A percentile compares a stretch with the other conserved stretches of the same genome.
Conservation (phyloP, 2,797 vertebrate species). For the Choloepus didactylus region DNA sequence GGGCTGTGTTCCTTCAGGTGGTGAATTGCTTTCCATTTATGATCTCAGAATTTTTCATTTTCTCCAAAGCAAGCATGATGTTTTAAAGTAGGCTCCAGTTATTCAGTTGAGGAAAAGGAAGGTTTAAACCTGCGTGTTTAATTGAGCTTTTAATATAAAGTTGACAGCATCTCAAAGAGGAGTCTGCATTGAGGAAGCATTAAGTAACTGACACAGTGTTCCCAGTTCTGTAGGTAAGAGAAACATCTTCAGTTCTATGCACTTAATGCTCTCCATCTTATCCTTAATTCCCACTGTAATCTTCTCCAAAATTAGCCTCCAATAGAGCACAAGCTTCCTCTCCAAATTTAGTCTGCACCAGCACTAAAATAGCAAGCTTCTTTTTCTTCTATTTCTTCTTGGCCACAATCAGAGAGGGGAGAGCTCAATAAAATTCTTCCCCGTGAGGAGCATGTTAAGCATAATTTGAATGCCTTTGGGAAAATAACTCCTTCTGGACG, state of each 20-base stretch:
- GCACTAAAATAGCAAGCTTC: conserved; percentile 73
- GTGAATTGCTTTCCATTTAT: conserved; percentile 59
- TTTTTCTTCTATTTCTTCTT: conserved; percentile 62
- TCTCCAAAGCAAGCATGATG: neutral
- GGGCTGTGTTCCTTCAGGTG: conserved; percentile 66
- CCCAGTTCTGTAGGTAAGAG: conserved; percentile 43
- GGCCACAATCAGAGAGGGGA: conserved; percentile 75
- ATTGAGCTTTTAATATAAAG: neutral
- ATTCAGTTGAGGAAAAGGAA: neutral
- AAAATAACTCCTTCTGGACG: conserved; percentile 67
- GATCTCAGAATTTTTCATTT: conserved; percentile 39
- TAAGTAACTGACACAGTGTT: neutral
- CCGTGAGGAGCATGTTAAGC: conserved; percentile 46
- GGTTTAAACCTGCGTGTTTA: neutral
- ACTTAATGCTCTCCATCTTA: conserved; percentile 64
- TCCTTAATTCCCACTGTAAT: conserved; percentile 77
- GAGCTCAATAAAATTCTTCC: conserved; percentile 73
- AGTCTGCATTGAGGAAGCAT: neutral
- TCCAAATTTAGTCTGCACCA: conserved; percentile 79
- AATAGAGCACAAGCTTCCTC: conserved; percentile 72
- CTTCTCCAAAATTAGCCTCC: conserved; percentile 77
- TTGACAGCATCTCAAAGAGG: neutral
- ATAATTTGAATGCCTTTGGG: conserved; percentile 66
- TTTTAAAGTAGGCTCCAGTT: neutral
- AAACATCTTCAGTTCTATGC: conserved; percentile 55